A percentile compares a stretch with the other conserved stretches of the same genome.
Evolutionary conservation across 2,888 invertebrate genomes (phyloP).

Genomic region (Rhyacophila evoluta): DNA sequence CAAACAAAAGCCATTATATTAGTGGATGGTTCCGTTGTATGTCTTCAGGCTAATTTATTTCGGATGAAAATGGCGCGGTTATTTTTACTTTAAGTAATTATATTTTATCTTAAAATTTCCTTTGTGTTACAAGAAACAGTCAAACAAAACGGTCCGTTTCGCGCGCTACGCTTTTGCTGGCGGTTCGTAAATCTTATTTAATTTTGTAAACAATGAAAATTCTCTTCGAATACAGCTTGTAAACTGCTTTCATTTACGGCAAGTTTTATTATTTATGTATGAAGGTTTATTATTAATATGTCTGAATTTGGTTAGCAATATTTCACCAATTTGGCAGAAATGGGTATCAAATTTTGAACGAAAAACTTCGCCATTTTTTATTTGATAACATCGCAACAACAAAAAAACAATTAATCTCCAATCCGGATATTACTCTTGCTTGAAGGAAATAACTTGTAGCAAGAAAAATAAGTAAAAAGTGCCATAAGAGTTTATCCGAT

Average conservation of each 20-base stretch:
- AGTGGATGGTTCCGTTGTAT: background rate
- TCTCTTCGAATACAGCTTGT: background rate
- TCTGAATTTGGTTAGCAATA: too few relatives aligned
- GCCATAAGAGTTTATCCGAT: too few relatives aligned
- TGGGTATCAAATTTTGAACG: too few relatives aligned
- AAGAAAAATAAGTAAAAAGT: too few relatives aligned
- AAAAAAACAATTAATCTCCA: too few relatives aligned
- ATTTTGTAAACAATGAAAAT: background rate
- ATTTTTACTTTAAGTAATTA: background rate
- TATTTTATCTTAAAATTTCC: background rate
- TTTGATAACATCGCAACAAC: too few relatives aligned
- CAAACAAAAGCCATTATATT: background rate
- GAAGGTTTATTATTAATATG: too few relatives aligned
- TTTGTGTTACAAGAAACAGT: background rate
- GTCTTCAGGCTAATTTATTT: background rate
- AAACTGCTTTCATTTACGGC: background rate
- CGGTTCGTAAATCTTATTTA: background rate
- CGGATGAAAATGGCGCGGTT: background rate
- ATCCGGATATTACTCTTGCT: too few relatives aligned
- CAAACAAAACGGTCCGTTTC: background rate
- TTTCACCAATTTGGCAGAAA: too few relatives aligned
- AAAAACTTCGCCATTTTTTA: too few relatives aligned
- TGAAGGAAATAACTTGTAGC: too few relatives aligned
- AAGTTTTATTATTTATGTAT: too few relatives aligned
- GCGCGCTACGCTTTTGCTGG: background rate